Base-by-base conservation (phyloP, 2,888 invertebrate genomes). In the Venusia cambrica region DNA sequence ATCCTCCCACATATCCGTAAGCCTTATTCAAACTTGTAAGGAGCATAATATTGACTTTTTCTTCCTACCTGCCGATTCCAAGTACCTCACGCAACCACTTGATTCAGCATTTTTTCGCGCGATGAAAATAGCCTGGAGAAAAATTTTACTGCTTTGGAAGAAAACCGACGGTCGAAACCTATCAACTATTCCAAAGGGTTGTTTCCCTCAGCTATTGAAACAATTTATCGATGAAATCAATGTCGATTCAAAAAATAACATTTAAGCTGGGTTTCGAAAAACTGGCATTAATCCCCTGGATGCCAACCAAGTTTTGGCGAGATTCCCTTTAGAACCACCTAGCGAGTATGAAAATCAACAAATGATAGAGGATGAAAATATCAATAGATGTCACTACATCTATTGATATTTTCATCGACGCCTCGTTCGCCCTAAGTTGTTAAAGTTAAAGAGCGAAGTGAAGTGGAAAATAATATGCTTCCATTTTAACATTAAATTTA, bases 21-120 rank as follows among this genome's bases (percentile, higher is more conserved):
- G 50, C 6, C 51, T 66, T 16, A 39, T 73, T 5, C 20, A 54
- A 32, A 12, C 36, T 9, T 74, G 73, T 38, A 40, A 62, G 33
- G 49, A 60, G 27, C 47, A 64, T 24, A 45, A 65, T 38, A 68
- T 73, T 26, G 31, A 22, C 4, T 72, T 73, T 45, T 36, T 65
- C 8, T 20, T 32, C 14, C 25, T 29, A 4, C 43, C 47, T 16
- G 22, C 39, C 5, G 42, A 42, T 19, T 27, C 36, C n/a, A 37
- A 36, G 8, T 8, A 18, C 4, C 18, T 20, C 10, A 20, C 20
- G 10, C 62, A 68, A 37, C 63, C 66, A 0, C 40, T 70, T 1
- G 64, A 68, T 45, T 57, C 69, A 5, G 55, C 57, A 3, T 60
- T 56, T 13, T 34, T 34, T n/a, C 21, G 28, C 5, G 28, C 35